phyloP scores from a whole-genome alignment of 2,113 vertebrate species.

The Psophia crepitans region DNA sequence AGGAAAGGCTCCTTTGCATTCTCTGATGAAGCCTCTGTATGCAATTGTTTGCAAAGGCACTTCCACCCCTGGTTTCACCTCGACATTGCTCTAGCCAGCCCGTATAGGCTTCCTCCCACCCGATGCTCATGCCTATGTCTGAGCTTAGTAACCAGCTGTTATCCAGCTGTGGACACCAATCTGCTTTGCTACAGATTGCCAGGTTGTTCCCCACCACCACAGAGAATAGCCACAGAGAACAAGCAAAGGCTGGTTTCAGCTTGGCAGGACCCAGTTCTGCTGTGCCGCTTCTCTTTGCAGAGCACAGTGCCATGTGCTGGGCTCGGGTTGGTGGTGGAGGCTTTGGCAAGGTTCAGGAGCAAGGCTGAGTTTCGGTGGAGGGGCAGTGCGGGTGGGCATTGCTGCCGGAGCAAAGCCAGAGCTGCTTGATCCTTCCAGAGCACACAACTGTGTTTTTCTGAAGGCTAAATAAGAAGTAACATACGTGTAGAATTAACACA shows the following conservation, averaged over 20 bases:
- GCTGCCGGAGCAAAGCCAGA: neutral
- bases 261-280: neutral
- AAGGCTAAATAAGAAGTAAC: neutral
- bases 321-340: neutral
- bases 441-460: neutral
- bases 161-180: neutral
- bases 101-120: neutral
- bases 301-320: fast-evolving
- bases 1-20: neutral
- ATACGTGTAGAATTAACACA: neutral
- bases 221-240: neutral
- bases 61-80: neutral
- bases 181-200: neutral
- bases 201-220: neutral
- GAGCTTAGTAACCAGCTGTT: neutral
- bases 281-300: neutral
- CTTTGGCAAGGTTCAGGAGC: neutral
- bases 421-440: neutral
- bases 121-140: neutral
- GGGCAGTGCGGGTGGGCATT: neutral
- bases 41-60: neutral
- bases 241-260: neutral
- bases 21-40: neutral
- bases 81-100: neutral
- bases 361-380: neutral